Evolutionary conservation across 2,888 invertebrate species (phyloP), one percentile per base, ranked within the genome.

Genomic region (Parochlus steinenii): DNA sequence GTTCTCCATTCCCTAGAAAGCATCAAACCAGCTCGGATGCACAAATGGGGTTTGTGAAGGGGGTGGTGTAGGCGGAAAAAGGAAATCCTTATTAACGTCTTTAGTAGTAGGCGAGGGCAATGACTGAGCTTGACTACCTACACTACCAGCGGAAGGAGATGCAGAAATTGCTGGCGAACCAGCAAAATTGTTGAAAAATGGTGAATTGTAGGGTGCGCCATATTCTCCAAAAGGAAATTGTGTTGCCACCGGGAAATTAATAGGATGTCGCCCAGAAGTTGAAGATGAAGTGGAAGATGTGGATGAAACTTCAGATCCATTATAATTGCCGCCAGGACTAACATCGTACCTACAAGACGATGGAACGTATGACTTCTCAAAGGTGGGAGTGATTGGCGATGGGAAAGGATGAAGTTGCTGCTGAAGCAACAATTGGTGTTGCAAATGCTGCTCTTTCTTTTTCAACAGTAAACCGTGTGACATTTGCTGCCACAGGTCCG

Each of bases 101-200:
- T n/a, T n/a, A n/a, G n/a, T 59, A 4, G 59, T 59, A n/a, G 59
- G 60, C 33, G 58, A 59, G 26, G 59, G 58, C 43, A 58, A 46
- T 1, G 57, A n/a, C n/a, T n/a, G n/a, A n/a, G n/a, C n/a, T n/a
- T n/a, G n/a, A n/a, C n/a, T n/a, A n/a, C n/a, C n/a, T n/a, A n/a
- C n/a, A n/a, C n/a, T n/a, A n/a, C n/a, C n/a, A 14, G 29, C 36
- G 16, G 29, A 30, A 30, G 29, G 36, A 6, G 36, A 30, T 31
- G 31, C 14, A 12, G 30, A 24, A 11, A 36, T 12, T 17, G 36
- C 36, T 17, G 36, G 30, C 16, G 36, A 29, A 16, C 24, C 22
- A 8, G 36, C 36, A 24, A 30, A 36, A n/a, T n/a, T n/a, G n/a
- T n/a, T n/a, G n/a, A n/a, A n/a, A n/a, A n/a, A n/a, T n/a, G n/a